Evolutionary conservation across 2,888 invertebrate species (phyloP), one percentile per base, ranked within the genome.

Genomic region (Apeira syringaria): DNA sequence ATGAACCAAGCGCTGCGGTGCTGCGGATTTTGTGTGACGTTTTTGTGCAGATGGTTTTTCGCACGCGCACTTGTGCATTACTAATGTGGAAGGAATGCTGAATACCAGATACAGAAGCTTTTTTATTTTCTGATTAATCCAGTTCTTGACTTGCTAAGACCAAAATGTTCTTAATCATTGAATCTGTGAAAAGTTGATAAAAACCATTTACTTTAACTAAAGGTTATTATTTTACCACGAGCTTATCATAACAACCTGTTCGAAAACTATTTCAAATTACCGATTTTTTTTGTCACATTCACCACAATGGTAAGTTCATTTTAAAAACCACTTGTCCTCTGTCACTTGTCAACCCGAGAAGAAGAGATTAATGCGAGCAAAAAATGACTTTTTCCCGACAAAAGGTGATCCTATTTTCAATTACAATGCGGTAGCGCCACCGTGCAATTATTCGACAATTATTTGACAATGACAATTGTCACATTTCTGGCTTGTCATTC

Each of bases 391-490:
- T 76, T 67, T 59, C 54, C 54, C 62, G 53, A 69, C 67, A 71
- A 71, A 61, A 46, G 56, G 50, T 69, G 59, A 68, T 68, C 68
- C 68, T 59, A 68, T 69, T 73, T 62, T 48, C 56, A 11, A 5
- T 52, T 53, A 80, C 74, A 77, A 80, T 73, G 74, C 59, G 59
- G 80, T 81, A 89, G 88, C 88, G 88, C 88, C 88, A 87, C 79
- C 74, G 67, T 56, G 71, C 69, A 71, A 76, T 76, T 60, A 61
- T 52, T 35, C 33, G 39, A 55, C 50, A 55, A 55, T 55, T 47
- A 47, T 43, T 32, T 29, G 39, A 55, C 45, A 52, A 55, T 55
- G 49, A 47, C 45, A 34, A 66, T 79, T 79, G 81, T 85, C 82
- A 81, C 87, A 85, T 75, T 68, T 70, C 68, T 52, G 66, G 73